Base-by-base conservation (phyloP, 2,113 vertebrate species). In the Amblyornis subalaris region DNA sequence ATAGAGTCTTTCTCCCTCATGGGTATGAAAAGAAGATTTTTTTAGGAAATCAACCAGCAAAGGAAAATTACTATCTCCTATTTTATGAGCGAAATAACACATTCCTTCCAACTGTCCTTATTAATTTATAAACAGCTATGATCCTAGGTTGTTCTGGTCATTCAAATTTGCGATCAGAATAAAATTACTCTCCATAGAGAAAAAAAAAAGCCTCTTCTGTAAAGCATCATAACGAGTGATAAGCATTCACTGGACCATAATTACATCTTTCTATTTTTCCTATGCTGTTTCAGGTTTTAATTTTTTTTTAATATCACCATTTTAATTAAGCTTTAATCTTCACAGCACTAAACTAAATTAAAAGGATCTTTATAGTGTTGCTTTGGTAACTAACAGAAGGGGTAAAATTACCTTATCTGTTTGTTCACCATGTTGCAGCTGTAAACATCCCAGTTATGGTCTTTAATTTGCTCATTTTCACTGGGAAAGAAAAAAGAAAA, bases 241-340 rank as follows among this genome's bases (percentile, higher is more conserved):
- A 65, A 48, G 61, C 67, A 95, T 95, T 96, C 92, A 80, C 51
- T 76, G 93, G 74, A 80, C 53, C 73, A 47, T 88, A 85, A 81
- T 78, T 93, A 85, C 25, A n/a, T 62, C 91, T 95, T 85, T 87
- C 55, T 94, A 79, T 88, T 93, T 95, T 80, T 95, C 72, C 79
- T 89, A 13, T 77, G 71, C 53, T 76, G 48, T 67, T 94, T 73
- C 78, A 74, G 88, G 76, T 94, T 94, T 75, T 42, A 35, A 20
- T 29, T 83, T 90, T 88, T 94, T 94, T 94, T 97, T 91, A 94
- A 93, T 95, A 96, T 94, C 85, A 94, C 55, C 55, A 80, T 94
- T 97, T 97, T 95, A 97, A 96, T 98, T 97, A 97, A 97, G 88
- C 54, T 94, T 97, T 95, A 97, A 96, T 96, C 85, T 88, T 97